phyloP scores from a whole-genome alignment of 2,797 vertebrate genomes.

The Scarus forsteni region DNA sequence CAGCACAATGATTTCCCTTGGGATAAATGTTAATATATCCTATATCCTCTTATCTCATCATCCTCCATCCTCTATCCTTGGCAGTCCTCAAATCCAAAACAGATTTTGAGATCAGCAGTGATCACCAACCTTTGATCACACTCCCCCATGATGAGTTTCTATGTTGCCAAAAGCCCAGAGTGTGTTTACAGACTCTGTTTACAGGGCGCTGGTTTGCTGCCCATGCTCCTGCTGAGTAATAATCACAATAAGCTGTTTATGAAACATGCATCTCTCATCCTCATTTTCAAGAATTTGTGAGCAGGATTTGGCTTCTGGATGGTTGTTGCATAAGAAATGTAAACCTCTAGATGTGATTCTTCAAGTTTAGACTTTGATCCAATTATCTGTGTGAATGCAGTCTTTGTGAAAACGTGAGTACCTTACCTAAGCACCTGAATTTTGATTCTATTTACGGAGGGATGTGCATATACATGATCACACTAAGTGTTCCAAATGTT shows the following conservation, averaged over 20 bases:
- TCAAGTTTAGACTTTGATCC: not conserved
- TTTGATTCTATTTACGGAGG: too few relatives aligned
- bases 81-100: constrained; percentile 33
- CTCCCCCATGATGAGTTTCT: constrained; percentile 29
- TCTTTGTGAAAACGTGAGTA: too few relatives aligned
- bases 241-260: constrained; percentile 48
- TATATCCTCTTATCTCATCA: constrained; percentile 1
- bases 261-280: not conserved
- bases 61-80: constrained; percentile 15
- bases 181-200: constrained; percentile 53
- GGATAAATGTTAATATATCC: not conserved
- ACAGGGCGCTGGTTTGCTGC: constrained; percentile 26
- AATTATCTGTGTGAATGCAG: not conserved
- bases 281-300: not conserved
- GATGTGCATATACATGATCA: too few relatives aligned
- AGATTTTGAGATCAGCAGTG: constrained; percentile 49
- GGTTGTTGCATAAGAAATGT: constrained; percentile 3
- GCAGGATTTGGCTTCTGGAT: constrained; percentile 24
- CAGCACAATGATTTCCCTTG: not conserved
- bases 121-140: constrained; percentile 51
- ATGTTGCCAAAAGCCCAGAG: constrained; percentile 52
- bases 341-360: not conserved
- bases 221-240: constrained; percentile 31
- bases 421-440: too few relatives aligned
- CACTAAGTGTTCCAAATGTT: too few relatives aligned